These are phyloP conservation scores for Watsonalla binaria DNA, from an alignment of 2,888 invertebrate species.

Conservation along the genomic window DNA sequence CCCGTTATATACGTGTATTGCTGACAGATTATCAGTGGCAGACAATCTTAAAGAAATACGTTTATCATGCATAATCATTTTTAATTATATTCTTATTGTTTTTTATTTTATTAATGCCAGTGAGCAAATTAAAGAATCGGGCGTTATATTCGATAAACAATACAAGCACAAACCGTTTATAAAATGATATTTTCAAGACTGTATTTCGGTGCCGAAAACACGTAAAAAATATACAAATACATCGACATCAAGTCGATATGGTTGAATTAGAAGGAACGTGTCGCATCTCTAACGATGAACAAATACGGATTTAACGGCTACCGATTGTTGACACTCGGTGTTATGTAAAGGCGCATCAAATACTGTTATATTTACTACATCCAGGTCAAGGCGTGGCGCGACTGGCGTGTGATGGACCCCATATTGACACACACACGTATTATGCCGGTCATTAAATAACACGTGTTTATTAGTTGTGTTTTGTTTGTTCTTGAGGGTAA, in stretches of 20 bases:
- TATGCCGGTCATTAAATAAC: neutral
- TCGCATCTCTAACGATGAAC: constrained; percentile 1
- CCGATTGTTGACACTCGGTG: constrained; percentile 1
- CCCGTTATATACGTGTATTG: too few relatives aligned
- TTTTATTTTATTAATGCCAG: too few relatives aligned
- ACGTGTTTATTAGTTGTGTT: neutral
- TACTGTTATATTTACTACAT: neutral
- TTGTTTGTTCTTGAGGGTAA: neutral
- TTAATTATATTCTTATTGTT: too few relatives aligned
- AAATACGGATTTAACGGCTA: constrained; percentile 4
- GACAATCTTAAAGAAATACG: too few relatives aligned
- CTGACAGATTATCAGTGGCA: too few relatives aligned
- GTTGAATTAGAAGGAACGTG: neutral
- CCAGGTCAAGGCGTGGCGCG: neutral
- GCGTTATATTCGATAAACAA: too few relatives aligned
- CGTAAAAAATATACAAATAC: neutral
- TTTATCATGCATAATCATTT: too few relatives aligned
- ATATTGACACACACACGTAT: neutral
- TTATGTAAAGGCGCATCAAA: constrained; percentile 1
- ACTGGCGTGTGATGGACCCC: neutral
- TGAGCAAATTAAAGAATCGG: too few relatives aligned
- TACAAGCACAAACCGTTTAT: neutral
- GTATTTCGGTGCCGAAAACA: too few relatives aligned
- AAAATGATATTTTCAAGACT: neutral
- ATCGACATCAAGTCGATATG: neutral